Base-by-base conservation (phyloP, 53 echinoderm and acorn worm species). In the Paracentrotus lividus region DNA sequence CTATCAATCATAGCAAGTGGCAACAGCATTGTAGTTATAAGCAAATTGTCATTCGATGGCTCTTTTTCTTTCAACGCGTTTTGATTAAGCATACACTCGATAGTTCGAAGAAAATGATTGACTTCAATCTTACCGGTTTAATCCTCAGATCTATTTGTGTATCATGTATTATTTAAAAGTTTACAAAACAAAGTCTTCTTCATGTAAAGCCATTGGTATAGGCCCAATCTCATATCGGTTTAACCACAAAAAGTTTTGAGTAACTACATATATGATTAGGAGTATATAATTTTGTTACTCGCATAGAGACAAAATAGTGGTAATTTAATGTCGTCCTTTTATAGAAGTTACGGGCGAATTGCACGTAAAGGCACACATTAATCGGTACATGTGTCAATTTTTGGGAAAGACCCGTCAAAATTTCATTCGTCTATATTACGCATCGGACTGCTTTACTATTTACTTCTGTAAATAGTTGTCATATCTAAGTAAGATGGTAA, bases 1-100 rank as follows among this genome's bases (percentile, higher is more conserved):
- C 8, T 72, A 47, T 81, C 26, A 81, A 47, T 81, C 44, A n/a
- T 81, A 10, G 9, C 1, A 27, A 81, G n/a, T 45, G 81, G 81
- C 47, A 81, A 47, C 81, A 81, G 81, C 81, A 45, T 23, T 47
- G 81, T 81, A 81, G 18, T 81, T 47, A 81, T 81, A 26, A 47
- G 24, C 81, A 81, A 34, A 81, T 81, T 81, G 81, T 81, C n/a
- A 81, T 81, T 81, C 81, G 26, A 26, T 26, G 5, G n/a, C n/a
- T n/a, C 24, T 47, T 72, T 36, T 72, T 40, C 72, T 72, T 64
- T 40, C 40, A 72, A 20, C 36, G 40, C 20, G 40, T 4, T 72
- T 72, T 72, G 14, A 72, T 64, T 9, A n/a, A 69, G 72, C 36
- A 36, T 1, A n/a, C 38, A 16, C 36, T 36, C 38, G 72, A 69